Percentiles rank a stretch among this genome's conserved stretches.
Evolutionary conservation across 2,797 vertebrate species (phyloP).

Genomic region (Danionella dracula): DNA sequence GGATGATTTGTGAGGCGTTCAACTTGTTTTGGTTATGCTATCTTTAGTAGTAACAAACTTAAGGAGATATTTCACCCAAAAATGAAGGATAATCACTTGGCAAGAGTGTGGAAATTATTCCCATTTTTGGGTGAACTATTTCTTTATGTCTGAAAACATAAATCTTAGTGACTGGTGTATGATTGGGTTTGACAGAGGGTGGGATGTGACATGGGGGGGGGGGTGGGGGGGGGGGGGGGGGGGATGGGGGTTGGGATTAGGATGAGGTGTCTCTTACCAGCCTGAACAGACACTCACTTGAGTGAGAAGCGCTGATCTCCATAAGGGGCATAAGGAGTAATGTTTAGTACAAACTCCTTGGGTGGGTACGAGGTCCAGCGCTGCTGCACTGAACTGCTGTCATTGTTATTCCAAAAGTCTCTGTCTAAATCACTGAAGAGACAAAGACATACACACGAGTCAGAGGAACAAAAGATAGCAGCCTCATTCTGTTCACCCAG

Average conservation of each 20-base stretch:
- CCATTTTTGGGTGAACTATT: too few relatives aligned
- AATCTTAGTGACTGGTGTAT: not conserved
- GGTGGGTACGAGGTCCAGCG: constrained; percentile 99
- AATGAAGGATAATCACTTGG: too few relatives aligned
- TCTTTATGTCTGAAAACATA: not conserved
- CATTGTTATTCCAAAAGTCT: constrained; percentile 99
- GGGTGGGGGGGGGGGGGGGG: too few relatives aligned
- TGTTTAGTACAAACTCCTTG: constrained; percentile 99
- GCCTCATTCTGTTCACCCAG: constrained; percentile 21
- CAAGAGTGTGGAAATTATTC: too few relatives aligned
- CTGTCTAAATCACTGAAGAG: constrained; percentile 99
- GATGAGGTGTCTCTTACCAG: constrained; percentile 71
- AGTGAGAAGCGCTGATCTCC: constrained; percentile 98
- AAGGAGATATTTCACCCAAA: too few relatives aligned
- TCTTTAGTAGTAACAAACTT: too few relatives aligned
- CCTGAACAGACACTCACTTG: constrained; percentile 97
- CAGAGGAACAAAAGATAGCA: constrained; percentile 80
- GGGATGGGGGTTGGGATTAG: not conserved
- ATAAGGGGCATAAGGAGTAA: constrained; percentile 99
- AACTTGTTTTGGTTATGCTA: too few relatives aligned
- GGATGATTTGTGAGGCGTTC: constrained; percentile 20
- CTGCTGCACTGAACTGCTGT: constrained; percentile 99
- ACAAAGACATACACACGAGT: constrained; percentile 66
- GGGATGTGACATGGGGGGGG: not conserved
- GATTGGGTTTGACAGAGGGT: not conserved